Evolutionary conservation across 2,797 vertebrate genomes (phyloP).

Genomic region (Clarias fuscus): DNA sequence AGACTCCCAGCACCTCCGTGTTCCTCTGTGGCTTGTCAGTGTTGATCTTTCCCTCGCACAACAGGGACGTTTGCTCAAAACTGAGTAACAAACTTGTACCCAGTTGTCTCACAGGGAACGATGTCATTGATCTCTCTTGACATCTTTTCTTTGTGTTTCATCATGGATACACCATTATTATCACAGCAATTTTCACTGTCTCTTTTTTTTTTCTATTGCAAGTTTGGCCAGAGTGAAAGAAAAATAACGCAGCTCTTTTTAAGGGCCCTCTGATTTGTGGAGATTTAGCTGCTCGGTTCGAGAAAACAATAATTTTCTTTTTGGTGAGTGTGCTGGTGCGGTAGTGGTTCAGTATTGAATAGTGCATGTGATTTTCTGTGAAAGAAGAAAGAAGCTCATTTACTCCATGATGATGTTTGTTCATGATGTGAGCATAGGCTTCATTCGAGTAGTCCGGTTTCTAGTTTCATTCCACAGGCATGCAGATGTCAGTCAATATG

Average conservation of each 20-base stretch:
- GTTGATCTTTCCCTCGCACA: background rate
- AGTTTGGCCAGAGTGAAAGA: background rate
- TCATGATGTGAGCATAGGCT: background rate
- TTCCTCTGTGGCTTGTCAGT: conserved; percentile 15
- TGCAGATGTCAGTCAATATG: background rate
- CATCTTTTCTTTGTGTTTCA: background rate
- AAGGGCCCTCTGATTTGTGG: background rate
- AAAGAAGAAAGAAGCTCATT: background rate
- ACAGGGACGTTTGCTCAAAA: background rate
- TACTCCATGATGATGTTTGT: background rate
- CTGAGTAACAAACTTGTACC: background rate
- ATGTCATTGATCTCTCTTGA: background rate
- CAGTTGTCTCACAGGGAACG: background rate
- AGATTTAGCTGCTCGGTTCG: background rate
- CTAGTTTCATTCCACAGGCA: background rate
- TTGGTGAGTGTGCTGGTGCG: background rate
- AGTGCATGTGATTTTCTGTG: background rate
- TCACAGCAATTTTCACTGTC: background rate
- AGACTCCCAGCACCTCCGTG: background rate
- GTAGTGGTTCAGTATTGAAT: background rate
- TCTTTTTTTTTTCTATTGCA: background rate
- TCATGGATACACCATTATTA: background rate
- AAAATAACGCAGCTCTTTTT: background rate
- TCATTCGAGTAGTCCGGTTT: background rate
- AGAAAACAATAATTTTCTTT: conserved; percentile 5